Evolutionary conservation across 2,888 invertebrate genomes (phyloP), one percentile per base, ranked within the genome.

Genomic region (Troides oblongomaculatus): DNA sequence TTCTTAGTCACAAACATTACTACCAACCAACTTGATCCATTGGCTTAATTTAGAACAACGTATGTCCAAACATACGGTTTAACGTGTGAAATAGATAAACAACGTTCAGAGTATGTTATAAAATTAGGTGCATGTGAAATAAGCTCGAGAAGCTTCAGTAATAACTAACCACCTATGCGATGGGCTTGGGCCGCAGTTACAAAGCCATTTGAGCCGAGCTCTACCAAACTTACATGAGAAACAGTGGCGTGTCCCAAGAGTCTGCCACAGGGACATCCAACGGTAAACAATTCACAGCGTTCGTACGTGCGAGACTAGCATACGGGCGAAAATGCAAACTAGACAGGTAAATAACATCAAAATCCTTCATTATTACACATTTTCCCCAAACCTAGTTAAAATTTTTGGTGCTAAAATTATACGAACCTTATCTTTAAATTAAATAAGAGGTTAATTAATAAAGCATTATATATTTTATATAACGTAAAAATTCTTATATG

Each of bases 31-130:
- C 46, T 46, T 58, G 59, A 65, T 58, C 65, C 59, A 65, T 65
- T 65, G 46, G 65, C 65, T 46, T 65, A 65, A 65, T 65, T 65
- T 65, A 65, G 65, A 65, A 65, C 59, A 59, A 43, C 12, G 58
- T 59, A 59, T 46, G 65, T 65, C 46, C 43, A 59, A 59, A 65
- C 65, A 65, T 65, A 58, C 58, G 58, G 64, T 64, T 64, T 59
- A 46, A 59, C 59, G 46, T 65, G 65, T 65, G 59, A 59, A 65
- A 65, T 59, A 25, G 58, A 59, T 50, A 65, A 65, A 65, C 65
- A 46, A 46, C 59, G 59, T 46, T 17, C 46, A 43, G 46, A 59
- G 39, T 21, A 57, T 23, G 36, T 64, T 39, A 36, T 46, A 43
- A 46, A 18, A 59, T 50, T 46, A 46, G 65, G 18, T 58, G 65